phyloP scores from a whole-genome alignment of 1,140 invertebrate species.

The Lamellibrachia luymesi region DNA sequence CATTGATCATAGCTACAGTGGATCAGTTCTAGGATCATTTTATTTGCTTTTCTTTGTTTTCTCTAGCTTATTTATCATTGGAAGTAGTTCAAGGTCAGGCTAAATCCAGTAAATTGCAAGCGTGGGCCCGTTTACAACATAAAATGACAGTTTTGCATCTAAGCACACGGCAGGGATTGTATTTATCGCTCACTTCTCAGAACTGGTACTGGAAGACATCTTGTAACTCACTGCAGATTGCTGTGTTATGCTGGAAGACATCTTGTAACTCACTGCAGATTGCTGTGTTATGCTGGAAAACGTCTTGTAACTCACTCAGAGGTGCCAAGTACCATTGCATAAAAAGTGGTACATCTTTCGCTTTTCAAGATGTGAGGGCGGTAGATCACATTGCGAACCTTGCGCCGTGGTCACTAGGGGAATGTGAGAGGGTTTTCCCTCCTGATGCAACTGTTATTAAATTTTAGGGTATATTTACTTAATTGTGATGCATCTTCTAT shows the following conservation, averaged over 20 bases:
- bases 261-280: background rate
- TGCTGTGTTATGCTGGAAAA: too few species aligned
- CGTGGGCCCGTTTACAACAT: background rate
- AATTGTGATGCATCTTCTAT: too few species aligned
- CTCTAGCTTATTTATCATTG: background rate
- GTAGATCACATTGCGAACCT: too few species aligned
- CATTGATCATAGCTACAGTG: background rate
- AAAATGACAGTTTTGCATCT: background rate
- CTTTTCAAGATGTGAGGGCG: too few species aligned
- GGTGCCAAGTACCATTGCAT: too few species aligned
- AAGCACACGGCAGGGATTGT: background rate
- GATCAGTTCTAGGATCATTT: background rate
- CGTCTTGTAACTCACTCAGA: too few species aligned
- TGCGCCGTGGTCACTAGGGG: too few species aligned
- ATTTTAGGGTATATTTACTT: too few species aligned
- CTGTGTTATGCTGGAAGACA: background rate
- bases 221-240: background rate
- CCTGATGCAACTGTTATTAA: too few species aligned
- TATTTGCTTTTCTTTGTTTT: background rate
- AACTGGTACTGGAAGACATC: background rate
- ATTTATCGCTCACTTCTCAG: background rate
- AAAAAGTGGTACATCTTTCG: too few species aligned
- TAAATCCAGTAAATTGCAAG: slow-evolving; percentile 1
- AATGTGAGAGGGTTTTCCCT: too few species aligned
- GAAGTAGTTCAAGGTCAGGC: background rate